Base-by-base conservation (phyloP, 53 echinoderm and acorn worm species). In the Holothuria leucospilota region DNA sequence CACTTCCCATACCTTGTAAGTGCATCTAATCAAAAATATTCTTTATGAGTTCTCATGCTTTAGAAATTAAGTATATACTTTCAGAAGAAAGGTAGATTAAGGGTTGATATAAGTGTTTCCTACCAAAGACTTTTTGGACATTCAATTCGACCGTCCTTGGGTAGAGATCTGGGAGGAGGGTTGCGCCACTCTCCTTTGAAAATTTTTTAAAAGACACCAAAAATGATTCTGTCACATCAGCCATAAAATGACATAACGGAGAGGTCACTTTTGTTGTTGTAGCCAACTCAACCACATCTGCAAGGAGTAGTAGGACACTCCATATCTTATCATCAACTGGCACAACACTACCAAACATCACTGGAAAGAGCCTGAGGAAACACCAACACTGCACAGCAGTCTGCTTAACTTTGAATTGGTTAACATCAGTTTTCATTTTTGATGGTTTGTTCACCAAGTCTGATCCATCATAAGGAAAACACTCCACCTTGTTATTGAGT, bases 371-470 rank as follows among this genome's bases (percentile, higher is more conserved):
- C 20, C 82, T 58, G 21, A 88, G 59, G 49, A 88, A 27, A 85
- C 85, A 88, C 88, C 92, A 91, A 38, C 72, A 42, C 34, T 87
- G 86, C 9, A 81, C 66, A 46, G 91, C 87, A 60, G 81, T 91
- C 58, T 87, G 87, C 58, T 87, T 90, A 24, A 91, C 82, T 72
- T 87, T 91, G 63, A 91, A 87, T 16, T 29, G 66, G 21, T 30
- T n/a, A n/a, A n/a, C 21, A 1, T 66, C 25, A n/a, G 84, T 42
- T 4, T 53, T 70, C 84, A 89, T 84, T 28, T 73, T 51, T 29
- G 74, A 73, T 18, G 85, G 89, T 34, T 89, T 89, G 66, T 84
- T 89, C 10, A 28, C 73, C 21, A 29, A 29, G 65, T 89, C 89
- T 73, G 46, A 46, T 6, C 63, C 85, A 27, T 20, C 21, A 15